phyloP scores from a whole-genome alignment of 2,113 vertebrate species.

The Carassius auratus region DNA sequence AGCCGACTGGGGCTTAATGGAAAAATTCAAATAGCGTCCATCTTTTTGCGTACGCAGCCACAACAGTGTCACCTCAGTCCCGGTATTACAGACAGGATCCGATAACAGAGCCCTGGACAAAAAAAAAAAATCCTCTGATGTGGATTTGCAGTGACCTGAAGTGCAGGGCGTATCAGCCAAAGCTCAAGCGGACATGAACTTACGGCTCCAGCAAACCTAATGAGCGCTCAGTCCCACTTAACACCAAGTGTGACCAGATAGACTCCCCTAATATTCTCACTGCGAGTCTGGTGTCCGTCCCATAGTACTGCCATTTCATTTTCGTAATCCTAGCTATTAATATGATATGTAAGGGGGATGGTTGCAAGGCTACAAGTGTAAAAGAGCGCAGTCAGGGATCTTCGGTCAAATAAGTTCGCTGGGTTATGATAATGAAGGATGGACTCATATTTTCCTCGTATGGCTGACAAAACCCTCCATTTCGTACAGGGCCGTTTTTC shows the following conservation, averaged over 20 bases:
- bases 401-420: slow-evolving; percentile 46
- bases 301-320: slow-evolving; percentile 75
- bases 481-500: slow-evolving; percentile 1
- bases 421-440: slow-evolving; percentile 21
- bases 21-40: slow-evolving; percentile 69
- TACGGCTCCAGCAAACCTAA: slow-evolving; percentile 74
- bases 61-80: slow-evolving; percentile 61
- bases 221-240: slow-evolving; percentile 77
- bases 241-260: slow-evolving; percentile 75
- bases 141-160: slow-evolving; percentile 68
- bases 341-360: slow-evolving; percentile 69
- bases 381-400: slow-evolving; percentile 59
- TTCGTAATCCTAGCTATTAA: slow-evolving; percentile 79
- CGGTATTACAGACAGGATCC: slow-evolving; percentile 61
- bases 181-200: slow-evolving; percentile 70
- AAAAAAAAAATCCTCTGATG: slow-evolving; percentile 70
- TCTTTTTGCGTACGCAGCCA: slow-evolving; percentile 59
- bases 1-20: slow-evolving; percentile 60
- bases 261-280: slow-evolving; percentile 73
- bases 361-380: slow-evolving; percentile 66
- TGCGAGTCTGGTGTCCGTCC: slow-evolving; percentile 71
- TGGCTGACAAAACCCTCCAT: slow-evolving; percentile 28
- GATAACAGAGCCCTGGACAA: slow-evolving; percentile 74
- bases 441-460: slow-evolving; percentile 11
- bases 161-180: slow-evolving; percentile 67